Base-by-base conservation (phyloP, 1,140 invertebrate species). In the Apolygus lucorum region DNA sequence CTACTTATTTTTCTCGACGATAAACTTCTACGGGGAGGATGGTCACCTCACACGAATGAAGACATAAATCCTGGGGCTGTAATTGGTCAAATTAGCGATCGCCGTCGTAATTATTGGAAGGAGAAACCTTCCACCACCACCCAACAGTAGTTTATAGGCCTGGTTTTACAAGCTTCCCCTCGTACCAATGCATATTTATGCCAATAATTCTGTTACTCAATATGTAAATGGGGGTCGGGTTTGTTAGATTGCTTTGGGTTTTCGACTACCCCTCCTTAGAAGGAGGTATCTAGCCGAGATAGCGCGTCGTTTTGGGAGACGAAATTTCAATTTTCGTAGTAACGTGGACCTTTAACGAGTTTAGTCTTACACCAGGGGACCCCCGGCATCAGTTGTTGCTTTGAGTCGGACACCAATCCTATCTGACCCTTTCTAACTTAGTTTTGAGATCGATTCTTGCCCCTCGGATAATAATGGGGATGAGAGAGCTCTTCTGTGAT, bases 151-250 rank as follows among this genome's bases (percentile, higher is more conserved):
- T 66, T 66, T 66, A 66, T 66, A 66, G 64, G 27, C 13, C 64
- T 1, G 64, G 64, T 64, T 64, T 66, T 66, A 66, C 62, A 14
- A n/a, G 2, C 22, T 66, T 21, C 64, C n/a, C 64, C 28, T 34
- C n/a, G n/a, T n/a, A n/a, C 64, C 64, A 66, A 66, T 66, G 64
- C 64, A 66, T 66, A 66, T 66, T 66, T 66, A 66, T 66, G 64
- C 64, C 64, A 66, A 66, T 66, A 66, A 66, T 66, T 29, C 27
- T 34, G 64, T 66, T 34, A 34, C 64, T 66, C 34, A 66, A 66
- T 66, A 66, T 66, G 64, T 34, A 66, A 66, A 66, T 66, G 64
- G 64, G 28, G 64, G 64, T 66, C 64, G 64, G 27, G 27, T 66
- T 28, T 27, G 64, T 66, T 66, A 66, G 64, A 66, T 66, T 59